Evolutionary conservation across 1,140 invertebrate species (phyloP), one percentile per base, ranked within the genome.

Genomic region (Portunus trituberculatus): DNA sequence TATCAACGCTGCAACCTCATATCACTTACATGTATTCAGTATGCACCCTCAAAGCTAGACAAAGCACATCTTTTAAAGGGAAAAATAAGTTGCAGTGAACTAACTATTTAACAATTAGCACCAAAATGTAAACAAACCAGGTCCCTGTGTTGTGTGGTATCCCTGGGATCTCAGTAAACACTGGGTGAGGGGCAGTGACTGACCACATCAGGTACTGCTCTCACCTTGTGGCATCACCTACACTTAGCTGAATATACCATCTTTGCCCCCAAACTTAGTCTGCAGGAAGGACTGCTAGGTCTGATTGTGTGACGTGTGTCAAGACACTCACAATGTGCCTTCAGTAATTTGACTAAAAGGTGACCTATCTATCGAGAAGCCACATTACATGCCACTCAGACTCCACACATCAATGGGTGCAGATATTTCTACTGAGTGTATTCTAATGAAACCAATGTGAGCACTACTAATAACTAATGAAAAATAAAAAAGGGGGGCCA

Each of bases 51-150:
- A 25, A 76, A 76, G 20, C 67, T 76, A 25, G 67, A 76, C 12
- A 76, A 76, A 76, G 67, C 67, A n/a, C 67, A n/a, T 76, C 25
- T n/a, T 25, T 76, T 76, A 7, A 29, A 45, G 32, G 31, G 31
- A 48, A 3, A 46, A 46, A 28, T 25, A 91, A 91, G 76, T 12
- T 32, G 90, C 52, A 32, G 29, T 76, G 90, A 91, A 91, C 25
- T 76, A 91, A 91, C 28, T 91, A 91, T 91, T 10, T 28, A 91
- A 91, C 90, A 91, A 91, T 76, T 91, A 91, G 90, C 90, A 91
- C 90, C 90, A 76, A 39, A 76, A 91, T 91, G 31, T 91, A 48
- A 76, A 32, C 46, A 20, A 32, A 39, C 52, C 90, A 67, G 29
- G 59, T 39, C 59, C 90, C 90, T 59, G 46, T 67, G 52, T 67